phyloP scores from a whole-genome alignment of 2,797 vertebrate genomes.

The Cetoscarus ocellatus region DNA sequence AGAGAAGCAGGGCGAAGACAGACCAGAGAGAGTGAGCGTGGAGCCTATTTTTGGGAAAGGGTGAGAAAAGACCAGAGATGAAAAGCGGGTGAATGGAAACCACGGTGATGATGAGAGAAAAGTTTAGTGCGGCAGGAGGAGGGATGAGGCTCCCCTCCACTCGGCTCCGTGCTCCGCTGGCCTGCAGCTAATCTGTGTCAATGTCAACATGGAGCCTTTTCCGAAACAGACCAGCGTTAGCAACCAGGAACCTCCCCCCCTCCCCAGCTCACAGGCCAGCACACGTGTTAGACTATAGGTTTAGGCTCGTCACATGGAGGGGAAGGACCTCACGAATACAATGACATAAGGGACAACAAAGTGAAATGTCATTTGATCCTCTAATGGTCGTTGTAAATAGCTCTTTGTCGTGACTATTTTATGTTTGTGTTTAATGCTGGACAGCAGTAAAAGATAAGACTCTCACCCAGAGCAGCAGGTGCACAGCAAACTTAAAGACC shows the following conservation, averaged over 20 bases:
- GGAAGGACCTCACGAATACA: slow-evolving; percentile 24
- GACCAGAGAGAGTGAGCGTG: slow-evolving; percentile 26
- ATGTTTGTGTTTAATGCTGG: slow-evolving; percentile 27
- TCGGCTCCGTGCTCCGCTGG: slow-evolving; percentile 53
- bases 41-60: slow-evolving; percentile 40
- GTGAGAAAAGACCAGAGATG: slow-evolving; percentile 31
- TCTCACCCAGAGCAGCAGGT: slow-evolving; percentile 45
- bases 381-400: slow-evolving; percentile 41
- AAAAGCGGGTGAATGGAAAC: slow-evolving; percentile 36
- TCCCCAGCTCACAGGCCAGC: slow-evolving; percentile 22
- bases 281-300: slow-evolving; percentile 47
- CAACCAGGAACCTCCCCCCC: slow-evolving; percentile 20
- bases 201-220: slow-evolving; percentile 74
- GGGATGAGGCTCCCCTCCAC: slow-evolving; percentile 25
- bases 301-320: slow-evolving; percentile 48
- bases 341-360: slow-evolving; percentile 30
- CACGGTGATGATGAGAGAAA: slow-evolving; percentile 9
- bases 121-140: slow-evolving; percentile 1
- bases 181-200: slow-evolving; percentile 77
- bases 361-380: slow-evolving; percentile 46
- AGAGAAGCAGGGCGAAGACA: slow-evolving; percentile 62
- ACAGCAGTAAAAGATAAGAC: slow-evolving; percentile 29
- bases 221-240: slow-evolving; percentile 66
- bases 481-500: slow-evolving; percentile 31
- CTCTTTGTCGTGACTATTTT: not conserved